A percentile compares a stretch with the other conserved stretches of the same genome.
Conservation (phyloP, 2,113 vertebrate species). For the Xiphophorus maculatus region DNA sequence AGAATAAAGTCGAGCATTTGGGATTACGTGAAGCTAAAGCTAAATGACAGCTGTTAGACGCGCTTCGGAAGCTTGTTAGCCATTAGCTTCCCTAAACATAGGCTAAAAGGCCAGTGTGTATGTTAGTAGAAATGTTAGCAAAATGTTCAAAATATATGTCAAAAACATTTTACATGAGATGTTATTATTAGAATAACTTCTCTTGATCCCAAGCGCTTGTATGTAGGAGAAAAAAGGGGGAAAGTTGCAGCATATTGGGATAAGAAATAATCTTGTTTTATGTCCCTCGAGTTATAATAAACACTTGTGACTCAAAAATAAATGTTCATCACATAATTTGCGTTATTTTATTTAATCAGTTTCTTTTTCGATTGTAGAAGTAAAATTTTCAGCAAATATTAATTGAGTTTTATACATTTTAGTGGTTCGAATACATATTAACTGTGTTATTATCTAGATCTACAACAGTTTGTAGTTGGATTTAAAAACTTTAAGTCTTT, state of each 20-base stretch:
- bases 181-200: not conserved
- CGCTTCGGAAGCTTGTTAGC: conserved; percentile 27
- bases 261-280: no score
- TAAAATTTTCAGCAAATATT: no score
- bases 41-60: conserved; percentile 50
- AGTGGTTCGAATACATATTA: no score
- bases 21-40: conserved; percentile 14
- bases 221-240: not conserved
- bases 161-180: not conserved
- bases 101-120: not conserved
- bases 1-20: not conserved
- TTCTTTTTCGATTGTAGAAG: no score
- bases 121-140: not conserved
- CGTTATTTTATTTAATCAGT: no score
- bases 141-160: not conserved
- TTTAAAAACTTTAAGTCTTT: no score
- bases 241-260: not conserved
- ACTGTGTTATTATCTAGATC: no score
- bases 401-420: no score
- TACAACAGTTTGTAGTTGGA: no score
- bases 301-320: no score
- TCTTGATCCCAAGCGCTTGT: not conserved
- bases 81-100: conserved; percentile 29
- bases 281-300: no score
- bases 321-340: no score